phyloP scores from a whole-genome alignment of 2,888 invertebrate genomes.

The Cantharis rustica region DNA sequence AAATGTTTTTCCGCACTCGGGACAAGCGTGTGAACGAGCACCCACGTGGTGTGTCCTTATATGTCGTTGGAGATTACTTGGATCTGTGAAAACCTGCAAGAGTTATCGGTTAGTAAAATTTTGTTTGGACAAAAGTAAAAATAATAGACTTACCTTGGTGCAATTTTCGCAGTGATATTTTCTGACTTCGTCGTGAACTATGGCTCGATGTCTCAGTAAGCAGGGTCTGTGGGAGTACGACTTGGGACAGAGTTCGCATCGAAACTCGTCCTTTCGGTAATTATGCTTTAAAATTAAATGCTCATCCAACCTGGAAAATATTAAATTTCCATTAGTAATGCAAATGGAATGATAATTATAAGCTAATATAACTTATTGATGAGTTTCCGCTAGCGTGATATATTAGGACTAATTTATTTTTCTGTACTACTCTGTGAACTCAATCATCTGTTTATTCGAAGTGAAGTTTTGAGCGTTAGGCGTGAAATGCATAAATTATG shows the following conservation, averaged over 20 bases:
- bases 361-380: conserved; percentile 24
- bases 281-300: conserved; percentile 80
- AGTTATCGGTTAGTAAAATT: neutral
- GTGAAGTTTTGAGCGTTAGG: conserved; percentile 30
- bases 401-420: conserved; percentile 39
- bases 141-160: conserved; percentile 67
- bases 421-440: conserved; percentile 37
- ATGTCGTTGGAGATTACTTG: conserved; percentile 95
- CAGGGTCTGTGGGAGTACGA: conserved; percentile 82
- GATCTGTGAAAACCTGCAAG: conserved; percentile 91
- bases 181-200: conserved; percentile 79
- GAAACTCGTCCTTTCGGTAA: conserved; percentile 77
- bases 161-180: conserved; percentile 94
- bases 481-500: conserved; percentile 32
- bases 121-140: neutral
- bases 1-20: conserved; percentile 98
- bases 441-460: conserved; percentile 35
- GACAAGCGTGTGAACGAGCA: conserved; percentile 94
- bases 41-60: conserved; percentile 95
- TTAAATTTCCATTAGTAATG: neutral
- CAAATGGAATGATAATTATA: neutral
- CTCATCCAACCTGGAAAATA: conserved; percentile 76
- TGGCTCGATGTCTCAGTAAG: conserved; percentile 80
- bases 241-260: conserved; percentile 83
- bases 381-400: conserved; percentile 30